Base-by-base conservation (phyloP, 2,113 vertebrate species). In the Octodon degus region DNA sequence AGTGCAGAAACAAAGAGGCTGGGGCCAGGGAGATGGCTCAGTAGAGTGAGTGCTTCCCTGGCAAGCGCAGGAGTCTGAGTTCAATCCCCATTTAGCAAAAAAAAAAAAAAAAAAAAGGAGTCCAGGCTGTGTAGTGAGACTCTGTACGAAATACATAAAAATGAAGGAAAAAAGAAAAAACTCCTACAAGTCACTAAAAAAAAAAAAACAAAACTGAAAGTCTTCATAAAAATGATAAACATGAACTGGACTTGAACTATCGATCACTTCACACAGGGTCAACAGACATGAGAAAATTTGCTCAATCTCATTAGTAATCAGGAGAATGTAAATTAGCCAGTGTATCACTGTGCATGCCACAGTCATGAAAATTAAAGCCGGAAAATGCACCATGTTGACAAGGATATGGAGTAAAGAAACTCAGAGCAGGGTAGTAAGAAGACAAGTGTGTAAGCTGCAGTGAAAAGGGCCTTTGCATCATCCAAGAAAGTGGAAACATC, bases 321-420 rank as follows among this genome's bases (percentile, higher is more conserved):
- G 53, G 82, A 11, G 72, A 89, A 89, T 86, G 72, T 65, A 93
- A 84, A 88, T 93, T 88, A 87, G 65, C 27, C 30, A 24, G 62
- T 79, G 85, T 88, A 87, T 60, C 37, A 93, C 24, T 68, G 55
- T 34, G 58, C 47, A 55, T 1, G 24, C 55, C 55, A n/a, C 63
- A 84, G 43, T 5, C 77, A 55, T 27, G 22, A 68, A 90, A 81
- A 55, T 34, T 91, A 53, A 86, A 86, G 34, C 62, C 40, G 70
- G 34, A 95, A 85, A 63, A 85, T 68, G 34, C 89, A 11, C 62
- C 19, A 47, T 79, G 79, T 53, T 93, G 53, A 70, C 22, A 72
- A 80, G 12, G 65, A 40, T 47, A 63, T 4, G 8, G n/a, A 55
- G 11, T 63, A 72, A 63, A 86, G n/a, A 79, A 47, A 70, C 68